A percentile compares a stretch with the other conserved stretches of the same genome.
phyloP scores from a whole-genome alignment of 2,797 vertebrate genomes.

The Cirrhinus mrigala region DNA sequence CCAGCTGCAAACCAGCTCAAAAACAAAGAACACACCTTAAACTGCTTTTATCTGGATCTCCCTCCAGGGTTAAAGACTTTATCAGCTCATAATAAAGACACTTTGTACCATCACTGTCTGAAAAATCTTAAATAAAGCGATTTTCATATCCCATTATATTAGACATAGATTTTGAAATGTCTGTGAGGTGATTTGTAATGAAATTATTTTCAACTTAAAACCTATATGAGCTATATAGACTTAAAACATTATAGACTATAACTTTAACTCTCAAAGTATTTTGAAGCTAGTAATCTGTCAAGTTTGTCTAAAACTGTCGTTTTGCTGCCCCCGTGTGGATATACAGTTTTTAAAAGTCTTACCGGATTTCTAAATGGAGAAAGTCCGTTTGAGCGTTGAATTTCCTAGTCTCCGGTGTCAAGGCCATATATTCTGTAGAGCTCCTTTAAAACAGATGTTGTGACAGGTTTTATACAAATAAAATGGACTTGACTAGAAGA shows the following conservation, averaged over 20 bases:
- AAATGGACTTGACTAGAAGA: not conserved
- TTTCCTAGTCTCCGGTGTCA: not conserved
- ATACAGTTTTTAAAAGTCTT: not conserved
- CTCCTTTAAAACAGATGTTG: not conserved
- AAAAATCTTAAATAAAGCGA: not conserved
- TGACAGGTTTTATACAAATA: not conserved
- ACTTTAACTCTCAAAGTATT: not conserved
- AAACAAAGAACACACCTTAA: not conserved
- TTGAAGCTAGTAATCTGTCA: not conserved
- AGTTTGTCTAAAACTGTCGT: not conserved
- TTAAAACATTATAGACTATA: not conserved
- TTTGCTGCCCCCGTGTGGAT: conserved; percentile 4
- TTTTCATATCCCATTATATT: not conserved
- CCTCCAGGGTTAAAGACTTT: not conserved
- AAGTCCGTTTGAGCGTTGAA: too few relatives aligned
- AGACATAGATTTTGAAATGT: not conserved
- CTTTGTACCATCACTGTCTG: not conserved
- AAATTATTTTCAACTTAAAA: not conserved
- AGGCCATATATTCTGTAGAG: not conserved
- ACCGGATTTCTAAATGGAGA: not conserved
- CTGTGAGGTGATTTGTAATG: not conserved
- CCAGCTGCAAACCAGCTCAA: not conserved
- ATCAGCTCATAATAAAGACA: not conserved
- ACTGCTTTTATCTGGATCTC: not conserved
- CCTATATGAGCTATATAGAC: not conserved